Evolutionary conservation across 2,797 vertebrate genomes (phyloP), one percentile per base, ranked within the genome.

Genomic region (Monodelphis domestica): DNA sequence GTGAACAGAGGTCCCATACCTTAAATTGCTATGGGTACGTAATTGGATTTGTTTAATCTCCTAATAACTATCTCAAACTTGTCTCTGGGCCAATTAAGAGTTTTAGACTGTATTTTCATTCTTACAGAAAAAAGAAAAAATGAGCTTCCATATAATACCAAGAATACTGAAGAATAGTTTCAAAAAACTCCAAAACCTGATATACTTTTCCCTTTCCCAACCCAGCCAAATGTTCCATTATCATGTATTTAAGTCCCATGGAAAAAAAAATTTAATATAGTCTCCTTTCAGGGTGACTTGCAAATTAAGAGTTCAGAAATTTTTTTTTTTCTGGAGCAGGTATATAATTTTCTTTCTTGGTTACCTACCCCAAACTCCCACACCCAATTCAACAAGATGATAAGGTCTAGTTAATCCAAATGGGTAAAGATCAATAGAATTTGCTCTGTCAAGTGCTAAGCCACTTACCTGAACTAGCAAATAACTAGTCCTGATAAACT

Each of bases 31-130:
- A 24, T 53, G 38, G 38, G 12, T 51, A 70, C 15, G 51, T 54
- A 33, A 90, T 78, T 50, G 45, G 45, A 33, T 14, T 89, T 52
- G 15, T 84, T n/a, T 84, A 53, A 54, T 92, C 53, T 54, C 29
- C 51, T 78, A 57, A 10, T 38, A 93, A 54, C 87, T 54, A 91
- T 54, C 54, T 1, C 12, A 92, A 45, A 45, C 12, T 92, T 93
- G 84, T 57, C 53, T 90, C 57, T 45, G 87, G 28, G 56, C 24
- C 6, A 56, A 91, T 54, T 78, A 90, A 24, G 45, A 54, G 28
- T 24, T 78, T 89, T 63, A 53, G 4, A 4, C 52, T 90, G 78
- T 56, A 87, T 45, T 92, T 89, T 95, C 21, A 87, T 63, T 91
- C 59, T 28, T 53, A 54, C 9, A 84, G 88, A 38, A 53, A 88